Percentiles rank a stretch among this genome's conserved stretches.
Evolutionary conservation across 1,140 invertebrate species (phyloP).

Genomic region (Dreissena rostriformis): DNA sequence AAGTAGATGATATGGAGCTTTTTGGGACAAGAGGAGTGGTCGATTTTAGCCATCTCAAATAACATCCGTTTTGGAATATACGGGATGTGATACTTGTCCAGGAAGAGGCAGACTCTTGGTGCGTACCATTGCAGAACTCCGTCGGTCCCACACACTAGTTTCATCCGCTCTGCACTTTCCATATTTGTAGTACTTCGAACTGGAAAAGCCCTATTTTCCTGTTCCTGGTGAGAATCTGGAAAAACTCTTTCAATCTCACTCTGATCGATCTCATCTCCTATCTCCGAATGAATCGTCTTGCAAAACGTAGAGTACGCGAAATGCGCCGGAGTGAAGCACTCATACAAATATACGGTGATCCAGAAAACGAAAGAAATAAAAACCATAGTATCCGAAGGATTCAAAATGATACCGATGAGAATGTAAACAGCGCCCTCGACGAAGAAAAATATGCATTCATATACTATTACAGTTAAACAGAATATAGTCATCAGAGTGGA

Average conservation of each 20-base stretch:
- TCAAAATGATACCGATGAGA: conserved; percentile 24
- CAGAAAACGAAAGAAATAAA: conserved; percentile 19
- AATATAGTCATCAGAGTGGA: conserved; percentile 19
- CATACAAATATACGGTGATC: conserved; percentile 3
- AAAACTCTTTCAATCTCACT: conserved; percentile 5
- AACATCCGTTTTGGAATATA: conserved; percentile 38
- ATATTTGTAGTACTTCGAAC: not conserved
- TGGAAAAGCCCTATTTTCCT: conserved; percentile 40
- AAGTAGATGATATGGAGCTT: conserved; percentile 15
- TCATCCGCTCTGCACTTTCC: conserved; percentile 11
- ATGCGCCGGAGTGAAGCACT: conserved; percentile 27
- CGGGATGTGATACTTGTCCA: conserved; percentile 27
- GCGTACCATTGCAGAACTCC: conserved; percentile 29
- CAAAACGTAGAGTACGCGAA: not conserved
- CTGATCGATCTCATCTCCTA: not conserved
- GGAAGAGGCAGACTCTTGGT: conserved; percentile 1
- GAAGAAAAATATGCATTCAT: conserved; percentile 35
- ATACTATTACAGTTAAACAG: not conserved
- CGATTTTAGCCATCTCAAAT: conserved; percentile 15
- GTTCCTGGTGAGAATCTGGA: not conserved
- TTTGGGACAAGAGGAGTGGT: conserved; percentile 21
- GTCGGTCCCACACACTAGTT: not conserved
- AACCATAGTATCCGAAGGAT: conserved; percentile 29
- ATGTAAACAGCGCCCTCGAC: conserved; percentile 14
- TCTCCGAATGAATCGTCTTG: conserved; percentile 23